phyloP scores from a whole-genome alignment of 2,113 vertebrate genomes.

The Danionella cerebrum region DNA sequence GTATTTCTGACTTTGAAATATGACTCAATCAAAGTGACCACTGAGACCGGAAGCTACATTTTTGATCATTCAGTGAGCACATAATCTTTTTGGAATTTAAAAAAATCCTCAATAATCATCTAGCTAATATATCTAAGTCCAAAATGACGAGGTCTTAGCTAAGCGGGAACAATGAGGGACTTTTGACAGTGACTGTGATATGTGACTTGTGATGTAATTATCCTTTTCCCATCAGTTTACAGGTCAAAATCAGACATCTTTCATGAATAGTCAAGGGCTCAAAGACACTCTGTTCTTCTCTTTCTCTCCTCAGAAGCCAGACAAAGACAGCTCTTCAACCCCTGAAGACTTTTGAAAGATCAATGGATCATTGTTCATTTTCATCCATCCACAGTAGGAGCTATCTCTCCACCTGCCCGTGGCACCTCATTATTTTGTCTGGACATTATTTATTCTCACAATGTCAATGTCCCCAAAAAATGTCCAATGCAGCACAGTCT shows the following conservation, averaged over 20 bases:
- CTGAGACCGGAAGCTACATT: too few species aligned
- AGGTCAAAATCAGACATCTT: slow-evolving; percentile 28
- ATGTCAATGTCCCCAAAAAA: not conserved
- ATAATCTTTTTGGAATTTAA: not conserved
- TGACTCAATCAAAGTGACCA: too few species aligned
- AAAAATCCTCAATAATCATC: not conserved
- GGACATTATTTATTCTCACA: not conserved
- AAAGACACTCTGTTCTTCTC: not conserved
- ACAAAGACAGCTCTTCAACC: slow-evolving; percentile 3
- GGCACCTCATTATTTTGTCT: not conserved
- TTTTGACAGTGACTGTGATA: slow-evolving; percentile 31
- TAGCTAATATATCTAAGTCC: not conserved
- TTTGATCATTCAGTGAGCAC: not conserved
- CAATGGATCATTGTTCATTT: not conserved
- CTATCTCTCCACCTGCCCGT: not conserved
- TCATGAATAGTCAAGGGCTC: slow-evolving; percentile 1
- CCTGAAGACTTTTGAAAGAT: not conserved
- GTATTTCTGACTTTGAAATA: too few species aligned
- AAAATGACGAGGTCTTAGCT: not conserved
- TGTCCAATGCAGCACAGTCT: not conserved
- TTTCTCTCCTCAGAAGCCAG: not conserved
- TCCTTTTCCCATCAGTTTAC: slow-evolving; percentile 25
- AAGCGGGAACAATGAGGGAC: not conserved
- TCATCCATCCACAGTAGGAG: not conserved
- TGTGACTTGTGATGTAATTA: slow-evolving; percentile 33